Evolutionary conservation across 2,888 invertebrate genomes (phyloP).

Genomic region (Odiellus spinosus): DNA sequence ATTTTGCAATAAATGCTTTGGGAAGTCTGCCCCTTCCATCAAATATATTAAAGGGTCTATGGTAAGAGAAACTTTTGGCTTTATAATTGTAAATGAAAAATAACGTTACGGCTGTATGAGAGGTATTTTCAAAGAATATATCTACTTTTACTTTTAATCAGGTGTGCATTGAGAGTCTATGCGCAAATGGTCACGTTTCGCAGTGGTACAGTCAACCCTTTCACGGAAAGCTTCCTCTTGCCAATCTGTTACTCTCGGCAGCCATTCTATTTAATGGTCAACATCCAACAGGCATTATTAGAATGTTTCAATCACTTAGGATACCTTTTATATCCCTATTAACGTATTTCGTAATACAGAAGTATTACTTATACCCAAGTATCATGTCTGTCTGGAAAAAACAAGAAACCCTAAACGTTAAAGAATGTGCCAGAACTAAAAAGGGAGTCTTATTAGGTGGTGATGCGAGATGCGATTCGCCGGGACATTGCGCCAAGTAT

Average conservation of each 20-base stretch:
- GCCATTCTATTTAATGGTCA: background rate
- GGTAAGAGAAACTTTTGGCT: no score
- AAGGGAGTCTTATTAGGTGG: background rate
- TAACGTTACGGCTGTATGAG: no score
- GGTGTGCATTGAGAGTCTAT: background rate
- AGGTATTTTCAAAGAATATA: no score
- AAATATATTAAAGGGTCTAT: background rate
- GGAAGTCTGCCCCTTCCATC: background rate
- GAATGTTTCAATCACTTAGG: background rate
- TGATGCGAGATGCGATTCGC: background rate
- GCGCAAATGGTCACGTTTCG: background rate
- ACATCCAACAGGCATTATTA: background rate
- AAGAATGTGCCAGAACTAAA: background rate
- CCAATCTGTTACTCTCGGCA: background rate
- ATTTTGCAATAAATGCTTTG: background rate
- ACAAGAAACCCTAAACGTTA: background rate
- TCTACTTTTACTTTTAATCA: no score
- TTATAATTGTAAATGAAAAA: no score
- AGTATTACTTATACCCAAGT: background rate
- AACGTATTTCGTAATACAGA: background rate
- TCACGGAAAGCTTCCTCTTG: background rate
- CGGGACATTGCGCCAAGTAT: background rate
- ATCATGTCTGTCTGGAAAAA: background rate
- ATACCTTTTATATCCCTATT: background rate
- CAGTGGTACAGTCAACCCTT: background rate